A percentile compares a stretch with the other conserved stretches of the same genome.
Evolutionary conservation across 2,113 vertebrate genomes (phyloP).

Genomic region (Zingel zingel): DNA sequence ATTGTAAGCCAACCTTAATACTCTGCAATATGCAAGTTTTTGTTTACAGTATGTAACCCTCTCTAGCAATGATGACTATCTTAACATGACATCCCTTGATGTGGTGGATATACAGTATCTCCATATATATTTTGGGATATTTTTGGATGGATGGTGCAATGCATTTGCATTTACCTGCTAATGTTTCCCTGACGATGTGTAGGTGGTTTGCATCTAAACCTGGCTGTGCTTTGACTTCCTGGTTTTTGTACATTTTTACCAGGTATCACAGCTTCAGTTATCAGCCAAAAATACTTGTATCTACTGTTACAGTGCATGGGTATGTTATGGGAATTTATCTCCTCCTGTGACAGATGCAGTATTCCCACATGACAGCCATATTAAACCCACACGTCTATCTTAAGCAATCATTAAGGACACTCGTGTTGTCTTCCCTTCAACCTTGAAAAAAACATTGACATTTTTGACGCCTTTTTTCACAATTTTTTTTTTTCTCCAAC

Average conservation of each 20-base stretch:
- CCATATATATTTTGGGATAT: no score
- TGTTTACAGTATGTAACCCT: no score
- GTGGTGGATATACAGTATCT: no score
- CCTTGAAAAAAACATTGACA: no score
- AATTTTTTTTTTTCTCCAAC: no score
- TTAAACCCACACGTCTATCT: not conserved
- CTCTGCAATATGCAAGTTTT: no score
- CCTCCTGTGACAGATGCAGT: not conserved
- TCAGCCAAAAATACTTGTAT: not conserved
- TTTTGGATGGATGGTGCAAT: not conserved
- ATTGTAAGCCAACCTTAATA: no score
- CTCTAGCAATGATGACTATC: no score
- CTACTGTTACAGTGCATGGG: no score
- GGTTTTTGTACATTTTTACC: not conserved
- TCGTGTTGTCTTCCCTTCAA: no score
- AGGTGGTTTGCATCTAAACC: not conserved
- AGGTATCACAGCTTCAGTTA: not conserved
- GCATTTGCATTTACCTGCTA: not conserved
- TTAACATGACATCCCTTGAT: no score
- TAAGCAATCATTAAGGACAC: not conserved
- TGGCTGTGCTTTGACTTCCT: not conserved
- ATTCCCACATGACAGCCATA: not conserved
- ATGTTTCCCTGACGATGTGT: not conserved
- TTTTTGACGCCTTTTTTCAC: no score
- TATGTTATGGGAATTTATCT: not conserved